A percentile compares a stretch with the other conserved stretches of the same genome.
Evolutionary conservation across 2,888 invertebrate species (phyloP).

Genomic region (Pyrochroa serraticornis): DNA sequence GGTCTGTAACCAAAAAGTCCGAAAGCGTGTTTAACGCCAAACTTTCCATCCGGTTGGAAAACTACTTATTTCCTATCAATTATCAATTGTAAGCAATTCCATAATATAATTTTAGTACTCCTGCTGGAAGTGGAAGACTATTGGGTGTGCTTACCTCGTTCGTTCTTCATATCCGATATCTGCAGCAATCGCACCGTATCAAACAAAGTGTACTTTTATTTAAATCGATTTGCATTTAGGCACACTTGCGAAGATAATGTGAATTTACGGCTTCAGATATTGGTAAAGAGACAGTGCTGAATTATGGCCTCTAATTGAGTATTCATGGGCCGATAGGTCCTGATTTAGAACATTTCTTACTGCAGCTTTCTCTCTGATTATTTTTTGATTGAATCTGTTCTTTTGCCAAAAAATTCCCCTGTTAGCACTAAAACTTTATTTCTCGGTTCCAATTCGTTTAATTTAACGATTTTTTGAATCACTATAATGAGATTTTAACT

Average conservation of each 20-base stretch:
- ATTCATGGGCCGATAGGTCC: constrained; percentile 44
- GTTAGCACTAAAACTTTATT: no score
- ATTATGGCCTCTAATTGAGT: constrained; percentile 46
- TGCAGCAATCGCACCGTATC: constrained; percentile 20
- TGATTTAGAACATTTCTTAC: constrained; percentile 40
- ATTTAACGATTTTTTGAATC: no score
- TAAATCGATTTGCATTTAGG: constrained; percentile 40
- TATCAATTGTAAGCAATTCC: no score
- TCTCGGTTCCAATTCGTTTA: no score
- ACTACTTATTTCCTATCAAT: no score
- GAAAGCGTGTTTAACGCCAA: no score
- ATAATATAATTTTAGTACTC: no score
- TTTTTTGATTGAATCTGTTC: constrained; percentile 38
- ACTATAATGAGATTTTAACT: no score
- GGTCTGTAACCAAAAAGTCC: no score
- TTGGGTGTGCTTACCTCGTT: neutral
- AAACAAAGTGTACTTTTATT: constrained; percentile 35
- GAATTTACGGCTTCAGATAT: constrained; percentile 43
- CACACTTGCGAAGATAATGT: constrained; percentile 39
- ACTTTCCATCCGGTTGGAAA: no score
- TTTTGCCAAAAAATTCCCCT: neutral
- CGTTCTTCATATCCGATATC: constrained; percentile 17
- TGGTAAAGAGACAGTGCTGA: constrained; percentile 38
- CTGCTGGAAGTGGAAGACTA: neutral
- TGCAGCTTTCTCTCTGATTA: constrained; percentile 38